Evolutionary conservation across 2,797 vertebrate species (phyloP).

Genomic region (Microctenopoma lineatum): DNA sequence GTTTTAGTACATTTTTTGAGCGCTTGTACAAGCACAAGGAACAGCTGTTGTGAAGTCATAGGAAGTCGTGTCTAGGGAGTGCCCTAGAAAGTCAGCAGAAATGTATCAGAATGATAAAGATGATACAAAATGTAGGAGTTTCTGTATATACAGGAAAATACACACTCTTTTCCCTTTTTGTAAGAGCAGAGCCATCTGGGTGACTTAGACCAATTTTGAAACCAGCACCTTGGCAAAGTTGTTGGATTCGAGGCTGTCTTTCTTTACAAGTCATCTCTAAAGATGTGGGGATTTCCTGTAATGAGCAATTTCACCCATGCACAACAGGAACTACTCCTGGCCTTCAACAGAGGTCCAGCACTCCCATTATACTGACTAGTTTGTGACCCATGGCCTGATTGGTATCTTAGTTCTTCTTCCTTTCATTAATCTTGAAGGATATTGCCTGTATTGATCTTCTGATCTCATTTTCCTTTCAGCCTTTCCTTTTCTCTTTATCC

Average conservation of each 20-base stretch:
- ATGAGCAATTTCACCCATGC: conserved; percentile 63
- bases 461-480: conserved; percentile 5
- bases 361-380: conserved; percentile 6
- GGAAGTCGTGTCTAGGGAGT: conserved; percentile 44
- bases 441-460: conserved; percentile 3
- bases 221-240: conserved; percentile 13
- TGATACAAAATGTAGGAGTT: conserved; percentile 3
- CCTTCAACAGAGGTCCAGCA: conserved; percentile 24
- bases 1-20: conserved; percentile 9
- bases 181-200: conserved; percentile 21
- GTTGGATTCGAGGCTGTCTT: conserved; percentile 25
- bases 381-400: conserved; percentile 36
- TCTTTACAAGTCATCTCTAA: conserved; percentile 34
- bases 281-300: conserved; percentile 73
- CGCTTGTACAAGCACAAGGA: conserved; percentile 19
- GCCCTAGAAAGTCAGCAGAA: conserved; percentile 26
- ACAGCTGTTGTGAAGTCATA: conserved; percentile 49
- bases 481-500: conserved; percentile 10
- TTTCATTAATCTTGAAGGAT: conserved; percentile 20
- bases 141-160: background rate
- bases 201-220: conserved; percentile 24
- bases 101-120: conserved; percentile 23
- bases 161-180: conserved; percentile 6
- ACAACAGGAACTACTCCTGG: conserved; percentile 61
- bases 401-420: conserved; percentile 19